A percentile compares a stretch with the other conserved stretches of the same genome.
Evolutionary conservation across 2,113 vertebrate species (phyloP).

Genomic region (Mandrillus leucophaeus): DNA sequence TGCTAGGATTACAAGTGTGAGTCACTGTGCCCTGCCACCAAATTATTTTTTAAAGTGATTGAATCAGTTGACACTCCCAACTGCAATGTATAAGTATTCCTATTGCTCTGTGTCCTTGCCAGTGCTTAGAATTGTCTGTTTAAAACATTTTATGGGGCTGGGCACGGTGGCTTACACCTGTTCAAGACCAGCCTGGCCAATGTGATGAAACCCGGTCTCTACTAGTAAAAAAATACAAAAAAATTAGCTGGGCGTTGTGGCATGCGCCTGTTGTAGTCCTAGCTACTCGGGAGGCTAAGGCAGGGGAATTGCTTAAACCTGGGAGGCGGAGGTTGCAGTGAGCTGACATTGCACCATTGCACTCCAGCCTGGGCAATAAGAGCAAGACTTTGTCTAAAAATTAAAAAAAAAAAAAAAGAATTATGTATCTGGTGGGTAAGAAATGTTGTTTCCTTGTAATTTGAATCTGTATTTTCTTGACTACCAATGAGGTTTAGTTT

Average conservation of each 20-base stretch:
- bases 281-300: background rate
- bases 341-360: background rate
- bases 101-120: too few species aligned
- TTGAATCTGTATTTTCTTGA: slow-evolving; percentile 11
- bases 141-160: too few species aligned
- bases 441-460: background rate
- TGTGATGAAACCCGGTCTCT: background rate
- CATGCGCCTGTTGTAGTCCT: too few species aligned
- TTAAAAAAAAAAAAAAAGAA: background rate
- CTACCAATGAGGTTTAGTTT: background rate
- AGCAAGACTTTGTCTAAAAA: background rate
- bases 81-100: too few species aligned
- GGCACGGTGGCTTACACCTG: too few species aligned
- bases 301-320: background rate
- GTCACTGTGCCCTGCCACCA: background rate
- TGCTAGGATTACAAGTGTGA: too few species aligned
- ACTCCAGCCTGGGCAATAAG: background rate
- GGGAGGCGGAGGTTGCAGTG: background rate
- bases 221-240: background rate
- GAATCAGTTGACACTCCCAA: background rate
- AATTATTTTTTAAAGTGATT: background rate
- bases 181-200: background rate
- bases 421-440: background rate
- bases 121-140: too few species aligned
- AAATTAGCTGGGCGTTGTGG: background rate